Evolutionary conservation across 2,113 vertebrate genomes (phyloP).

Genomic region (Sarotherodon lohbergeri): DNA sequence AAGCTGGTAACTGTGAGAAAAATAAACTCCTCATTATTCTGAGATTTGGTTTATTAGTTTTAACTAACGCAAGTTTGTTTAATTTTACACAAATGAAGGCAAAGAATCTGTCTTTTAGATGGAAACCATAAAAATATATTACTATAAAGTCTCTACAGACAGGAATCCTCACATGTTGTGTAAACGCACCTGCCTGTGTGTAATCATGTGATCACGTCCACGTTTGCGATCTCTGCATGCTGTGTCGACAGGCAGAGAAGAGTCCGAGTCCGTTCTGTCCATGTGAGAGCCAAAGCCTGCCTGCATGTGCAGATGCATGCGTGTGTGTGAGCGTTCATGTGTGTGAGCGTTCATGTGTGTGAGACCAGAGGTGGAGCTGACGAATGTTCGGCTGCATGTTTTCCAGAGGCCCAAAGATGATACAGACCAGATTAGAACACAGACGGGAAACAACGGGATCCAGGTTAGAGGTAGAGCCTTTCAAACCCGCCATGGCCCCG

Average conservation of each 20-base stretch:
- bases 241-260: background rate
- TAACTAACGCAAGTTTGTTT: background rate
- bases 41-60: background rate
- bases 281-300: rapidly evolving
- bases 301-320: background rate
- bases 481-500: background rate
- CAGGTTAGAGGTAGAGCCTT: background rate
- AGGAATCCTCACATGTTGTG: background rate
- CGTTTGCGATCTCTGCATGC: rapidly evolving
- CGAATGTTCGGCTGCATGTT: background rate
- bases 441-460: background rate
- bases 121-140: background rate
- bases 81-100: background rate
- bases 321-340: background rate
- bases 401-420: rapidly evolving
- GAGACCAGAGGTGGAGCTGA: background rate
- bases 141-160: background rate
- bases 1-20: background rate
- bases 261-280: background rate
- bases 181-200: background rate
- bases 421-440: background rate
- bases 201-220: background rate
- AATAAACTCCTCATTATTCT: background rate
- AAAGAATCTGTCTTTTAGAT: background rate
- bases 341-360: background rate